A percentile compares a stretch with the other conserved stretches of the same genome.
phyloP scores from a whole-genome alignment of 2,888 invertebrate species.

The Tetrapedia diversipes region DNA sequence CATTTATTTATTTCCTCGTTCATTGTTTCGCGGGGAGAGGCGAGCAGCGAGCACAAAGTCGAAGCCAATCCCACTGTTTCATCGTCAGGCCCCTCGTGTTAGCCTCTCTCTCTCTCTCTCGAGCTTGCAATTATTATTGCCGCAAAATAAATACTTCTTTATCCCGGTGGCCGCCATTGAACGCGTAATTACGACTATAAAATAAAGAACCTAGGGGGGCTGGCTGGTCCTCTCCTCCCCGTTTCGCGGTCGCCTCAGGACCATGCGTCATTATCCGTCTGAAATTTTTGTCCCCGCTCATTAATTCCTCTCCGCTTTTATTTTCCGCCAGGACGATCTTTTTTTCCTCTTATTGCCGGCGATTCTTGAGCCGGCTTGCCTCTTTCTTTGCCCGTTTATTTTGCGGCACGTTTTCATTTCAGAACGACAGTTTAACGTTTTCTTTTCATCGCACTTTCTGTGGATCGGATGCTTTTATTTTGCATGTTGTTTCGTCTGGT shows the following conservation, averaged over 20 bases:
- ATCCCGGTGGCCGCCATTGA: conserved; percentile 2
- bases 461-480: too few relatives aligned
- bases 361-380: too few relatives aligned
- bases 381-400: too few relatives aligned
- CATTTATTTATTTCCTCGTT: conserved; percentile 47
- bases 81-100: conserved; percentile 23
- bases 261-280: conserved; percentile 8
- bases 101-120: too few relatives aligned
- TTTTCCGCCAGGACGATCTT: not conserved
- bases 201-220: conserved; percentile 8
- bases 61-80: conserved; percentile 28
- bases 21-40: conserved; percentile 6
- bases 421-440: too few relatives aligned
- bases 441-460: too few relatives aligned
- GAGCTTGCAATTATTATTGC: conserved; percentile 28
- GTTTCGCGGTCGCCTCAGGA: not conserved
- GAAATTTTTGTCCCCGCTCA: not conserved
- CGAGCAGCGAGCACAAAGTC: conserved; percentile 30
- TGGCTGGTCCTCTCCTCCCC: not conserved
- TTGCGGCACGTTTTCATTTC: too few relatives aligned
- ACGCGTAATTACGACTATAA: conserved; percentile 21
- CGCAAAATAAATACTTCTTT: conserved; percentile 37
- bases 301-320: not conserved
- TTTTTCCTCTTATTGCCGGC: too few relatives aligned
- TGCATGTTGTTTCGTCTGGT: too few relatives aligned